Evolutionary conservation across 2,797 vertebrate species (phyloP), one percentile per base, ranked within the genome.

Genomic region (Pipistrellus nathusii): DNA sequence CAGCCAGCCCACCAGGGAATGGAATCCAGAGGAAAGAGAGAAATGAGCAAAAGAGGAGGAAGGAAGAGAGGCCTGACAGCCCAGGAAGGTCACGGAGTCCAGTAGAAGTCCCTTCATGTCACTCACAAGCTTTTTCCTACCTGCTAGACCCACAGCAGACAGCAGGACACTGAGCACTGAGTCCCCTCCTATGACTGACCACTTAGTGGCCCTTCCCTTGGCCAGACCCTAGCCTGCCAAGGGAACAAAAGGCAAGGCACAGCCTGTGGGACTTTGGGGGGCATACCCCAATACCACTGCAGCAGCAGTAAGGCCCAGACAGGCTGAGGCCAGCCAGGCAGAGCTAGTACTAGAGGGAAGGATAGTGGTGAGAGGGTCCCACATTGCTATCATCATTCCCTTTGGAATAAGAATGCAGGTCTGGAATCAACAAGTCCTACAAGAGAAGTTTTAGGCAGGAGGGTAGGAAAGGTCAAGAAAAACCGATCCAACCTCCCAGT

Each of bases 1-100:
- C 84, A 57, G 91, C 51, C 77, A 5, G 90, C 84, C 87, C 95
- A 97, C 96, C 38, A 14, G 95, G 92, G 96, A 96, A 90, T 68
- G 90, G 84, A 96, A 77, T 92, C 3, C 1, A 96, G 85, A 94
- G 81, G 83, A 85, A 91, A 95, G 66, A 92, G 64, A 94, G 90
- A 95, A 90, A 90, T 92, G 81, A 96, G 75, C 41, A 1, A 55
- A 11, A 23, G 30, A 75, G 44, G 53, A 85, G 48, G 71, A 94
- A 86, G 64, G 11, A 57, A 81, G 35, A 71, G 90, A 95, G 77
- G 84, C 20, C 71, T 59, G 23, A 68, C 71, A 83, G 78, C 66
- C 92, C 38, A 1, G 48, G n/a, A 94, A 10, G 69, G 73, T 66
- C 20, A n/a, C 55, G 73, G n/a, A 57, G 57, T 35, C 44, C 57